A percentile compares a stretch with the other conserved stretches of the same genome.
phyloP scores from a whole-genome alignment of 1,140 invertebrate species.

The Stenopsyche tienmushanensis region DNA sequence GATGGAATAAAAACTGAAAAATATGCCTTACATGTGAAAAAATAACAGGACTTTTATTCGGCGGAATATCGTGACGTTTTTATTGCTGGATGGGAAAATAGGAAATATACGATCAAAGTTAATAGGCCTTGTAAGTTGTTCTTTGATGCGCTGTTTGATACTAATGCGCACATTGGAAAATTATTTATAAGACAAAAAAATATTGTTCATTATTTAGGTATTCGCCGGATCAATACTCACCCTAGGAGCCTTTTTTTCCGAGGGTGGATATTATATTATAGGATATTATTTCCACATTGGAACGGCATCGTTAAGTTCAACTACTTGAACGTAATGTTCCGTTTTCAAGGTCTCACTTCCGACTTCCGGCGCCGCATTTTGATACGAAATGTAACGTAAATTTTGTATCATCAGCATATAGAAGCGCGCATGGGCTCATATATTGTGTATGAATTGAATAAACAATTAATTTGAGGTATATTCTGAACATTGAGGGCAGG shows the following conservation, averaged over 20 bases:
- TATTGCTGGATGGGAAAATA: neutral
- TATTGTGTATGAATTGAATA: too few relatives aligned
- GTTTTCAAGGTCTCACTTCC: too few relatives aligned
- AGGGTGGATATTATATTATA: neutral
- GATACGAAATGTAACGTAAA: too few relatives aligned
- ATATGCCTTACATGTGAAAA: neutral
- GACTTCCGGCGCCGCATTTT: too few relatives aligned
- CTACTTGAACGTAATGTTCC: neutral
- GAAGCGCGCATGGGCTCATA: too few relatives aligned
- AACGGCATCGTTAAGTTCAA: neutral
- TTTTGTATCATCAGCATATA: too few relatives aligned
- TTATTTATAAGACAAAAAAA: too few relatives aligned
- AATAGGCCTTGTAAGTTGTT: neutral
- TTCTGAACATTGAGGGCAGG: too few relatives aligned
- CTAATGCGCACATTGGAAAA: neutral
- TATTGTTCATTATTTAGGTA: too few relatives aligned
- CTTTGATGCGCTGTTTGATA: neutral
- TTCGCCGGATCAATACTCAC: neutral
- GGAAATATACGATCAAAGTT: neutral
- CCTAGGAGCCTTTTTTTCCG: neutral
- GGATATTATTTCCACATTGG: neutral
- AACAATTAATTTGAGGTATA: too few relatives aligned
- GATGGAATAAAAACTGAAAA: too few relatives aligned
- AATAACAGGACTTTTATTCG: neutral
- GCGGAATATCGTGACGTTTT: neutral